Evolutionary conservation across 2,797 vertebrate genomes (phyloP).

Genomic region (Heteromormyrus szaboi): DNA sequence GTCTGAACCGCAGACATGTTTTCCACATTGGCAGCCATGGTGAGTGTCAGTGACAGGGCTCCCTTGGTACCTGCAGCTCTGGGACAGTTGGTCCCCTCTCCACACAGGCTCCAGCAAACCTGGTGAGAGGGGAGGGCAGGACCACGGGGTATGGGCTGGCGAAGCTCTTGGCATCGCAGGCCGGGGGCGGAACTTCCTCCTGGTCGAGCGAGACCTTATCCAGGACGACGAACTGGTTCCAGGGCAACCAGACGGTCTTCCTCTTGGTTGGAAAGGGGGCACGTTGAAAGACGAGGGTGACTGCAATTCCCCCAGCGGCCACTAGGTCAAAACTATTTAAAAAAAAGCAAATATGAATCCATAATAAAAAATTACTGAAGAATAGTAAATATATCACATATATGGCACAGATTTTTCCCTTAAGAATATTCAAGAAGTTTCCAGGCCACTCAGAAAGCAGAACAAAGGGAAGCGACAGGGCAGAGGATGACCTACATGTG

Average conservation of each 20-base stretch:
- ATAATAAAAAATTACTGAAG: neutral
- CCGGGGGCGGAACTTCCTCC: slow-evolving; percentile 54
- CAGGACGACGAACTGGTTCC: slow-evolving; percentile 88
- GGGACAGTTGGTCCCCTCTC: slow-evolving; percentile 83
- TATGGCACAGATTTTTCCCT: neutral
- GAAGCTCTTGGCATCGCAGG: slow-evolving; percentile 78
- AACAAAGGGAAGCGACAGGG: neutral
- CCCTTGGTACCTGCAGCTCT: slow-evolving; percentile 77
- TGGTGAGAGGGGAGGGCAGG: slow-evolving; percentile 83
- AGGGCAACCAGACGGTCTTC: slow-evolving; percentile 85
- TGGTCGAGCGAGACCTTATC: slow-evolving; percentile 88
- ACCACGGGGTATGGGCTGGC: slow-evolving; percentile 85
- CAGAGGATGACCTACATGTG: neutral
- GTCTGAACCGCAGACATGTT: neutral
- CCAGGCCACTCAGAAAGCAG: neutral
- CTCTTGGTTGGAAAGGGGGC: slow-evolving; percentile 84
- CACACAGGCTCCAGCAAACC: slow-evolving; percentile 78
- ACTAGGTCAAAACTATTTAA: slow-evolving; percentile 83
- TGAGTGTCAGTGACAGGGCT: neutral
- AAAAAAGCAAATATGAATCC: neutral
- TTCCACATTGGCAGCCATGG: neutral
- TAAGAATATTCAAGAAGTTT: neutral
- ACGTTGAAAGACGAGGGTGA: slow-evolving; percentile 85
- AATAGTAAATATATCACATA: neutral
- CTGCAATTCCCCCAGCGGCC: slow-evolving; percentile 81